These are phyloP conservation scores for Nemapogon koenigi DNA, from an alignment of 2,888 invertebrate genomes.

Conservation along the genomic window DNA sequence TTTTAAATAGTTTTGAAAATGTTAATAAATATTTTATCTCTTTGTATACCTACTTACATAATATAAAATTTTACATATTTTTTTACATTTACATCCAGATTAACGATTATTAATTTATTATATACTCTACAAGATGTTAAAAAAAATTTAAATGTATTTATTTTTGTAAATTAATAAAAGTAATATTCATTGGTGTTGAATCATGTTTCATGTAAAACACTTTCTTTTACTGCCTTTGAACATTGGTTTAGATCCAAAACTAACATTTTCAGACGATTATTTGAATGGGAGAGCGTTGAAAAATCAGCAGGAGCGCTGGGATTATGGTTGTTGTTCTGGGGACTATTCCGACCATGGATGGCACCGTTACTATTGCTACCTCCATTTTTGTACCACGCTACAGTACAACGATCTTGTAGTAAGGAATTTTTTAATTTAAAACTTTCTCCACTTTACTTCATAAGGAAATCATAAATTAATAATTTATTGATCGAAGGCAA, in stretches of 20 bases:
- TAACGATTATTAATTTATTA: background rate
- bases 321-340: constrained; percentile 14
- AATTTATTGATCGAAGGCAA: too few relatives aligned
- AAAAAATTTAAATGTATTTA: too few relatives aligned
- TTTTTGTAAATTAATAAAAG: too few relatives aligned
- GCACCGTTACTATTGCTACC: constrained; percentile 12
- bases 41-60: background rate
- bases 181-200: too few relatives aligned
- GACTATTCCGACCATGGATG: constrained; percentile 14
- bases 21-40: background rate
- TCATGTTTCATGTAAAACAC: too few relatives aligned
- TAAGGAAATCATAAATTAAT: too few relatives aligned
- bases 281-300: constrained; percentile 15
- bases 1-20: constrained; percentile 1
- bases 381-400: constrained; percentile 21
- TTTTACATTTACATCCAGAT: background rate
- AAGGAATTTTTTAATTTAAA: constrained; percentile 24
- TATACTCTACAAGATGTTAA: too few relatives aligned
- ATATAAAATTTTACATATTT: too few relatives aligned
- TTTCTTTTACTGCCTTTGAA: too few relatives aligned
- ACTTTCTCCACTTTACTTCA: too few relatives aligned
- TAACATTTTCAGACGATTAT: constrained; percentile 13
- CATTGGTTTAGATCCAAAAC: too few relatives aligned
- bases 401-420: constrained; percentile 23
- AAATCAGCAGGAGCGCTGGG: constrained; percentile 12